Base-by-base conservation (phyloP, 2,888 invertebrate genomes). In the Hirtodrosophila duncani region DNA sequence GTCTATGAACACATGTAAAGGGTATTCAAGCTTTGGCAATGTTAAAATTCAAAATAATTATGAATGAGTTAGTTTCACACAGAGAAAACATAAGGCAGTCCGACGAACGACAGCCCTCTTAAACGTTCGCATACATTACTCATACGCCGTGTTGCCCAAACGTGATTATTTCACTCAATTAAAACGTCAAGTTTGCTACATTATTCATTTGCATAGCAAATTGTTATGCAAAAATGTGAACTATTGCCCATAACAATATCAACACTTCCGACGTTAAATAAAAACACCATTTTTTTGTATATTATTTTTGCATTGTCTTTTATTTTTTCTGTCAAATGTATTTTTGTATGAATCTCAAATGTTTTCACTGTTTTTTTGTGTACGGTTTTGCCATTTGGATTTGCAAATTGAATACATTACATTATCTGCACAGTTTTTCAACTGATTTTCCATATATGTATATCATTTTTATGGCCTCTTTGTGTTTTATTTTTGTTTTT, bases 351-450 rank as follows among this genome's bases (percentile, higher is more conserved):
- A 74, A 67, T 78, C 63, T 82, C 67, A 75, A 81, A 72, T 75
- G 69, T 65, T 79, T 51, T 71, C 58, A 49, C 44, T 45, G 55
- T 52, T 68, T 51, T 46, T 59, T 60, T 58, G 48, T 69, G 62
- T 68, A 65, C 61, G 63, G 64, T 59, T 69, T 65, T 75, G n/a
- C n/a, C n/a, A n/a, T n/a, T n/a, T n/a, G n/a, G n/a, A 64, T 61
- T 66, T 74, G 81, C 83, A 61, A 60, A 65, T 63, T 57, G 77
- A 80, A 77, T 72, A 68, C 57, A 75, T 75, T 77, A 66, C 74
- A 60, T 69, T 46, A 55, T 61, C 67, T 67, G 65, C 50, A 46
- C 62, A n/a, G 63, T 55, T 67, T 78, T 64, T 43, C 27, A 60
- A 70, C 75, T 66, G 65, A 56, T 77, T 80, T 77, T 36, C 45